These are phyloP conservation scores for Drosophila paranaensis DNA, from an alignment of 2,888 invertebrate genomes.

Conservation along the genomic window DNA sequence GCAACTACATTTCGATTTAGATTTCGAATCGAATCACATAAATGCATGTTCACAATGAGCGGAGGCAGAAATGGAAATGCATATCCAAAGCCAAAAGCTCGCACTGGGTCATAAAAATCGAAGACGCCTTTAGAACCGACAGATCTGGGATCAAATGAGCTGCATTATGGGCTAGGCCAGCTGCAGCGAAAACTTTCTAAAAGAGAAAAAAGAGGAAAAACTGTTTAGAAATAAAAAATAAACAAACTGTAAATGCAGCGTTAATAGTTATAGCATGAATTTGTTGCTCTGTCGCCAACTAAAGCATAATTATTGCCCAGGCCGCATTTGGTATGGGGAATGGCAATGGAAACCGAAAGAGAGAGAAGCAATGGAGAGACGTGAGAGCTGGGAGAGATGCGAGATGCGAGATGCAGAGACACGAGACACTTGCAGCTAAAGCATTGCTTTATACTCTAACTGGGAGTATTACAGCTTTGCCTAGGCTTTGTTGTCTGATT, in stretches of 20 bases:
- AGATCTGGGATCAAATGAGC: constrained; percentile 9
- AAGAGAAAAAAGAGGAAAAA: constrained; percentile 12
- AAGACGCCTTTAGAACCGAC: constrained; percentile 52
- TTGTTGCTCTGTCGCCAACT: constrained; percentile 72
- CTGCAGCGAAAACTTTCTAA: constrained; percentile 63
- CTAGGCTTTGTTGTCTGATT: background rate
- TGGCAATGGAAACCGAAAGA: constrained; percentile 60
- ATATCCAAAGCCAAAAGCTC: constrained; percentile 10
- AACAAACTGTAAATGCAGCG: constrained; percentile 73
- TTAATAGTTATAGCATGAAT: constrained; percentile 60
- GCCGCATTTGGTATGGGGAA: constrained; percentile 56
- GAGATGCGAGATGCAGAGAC: constrained; percentile 1
- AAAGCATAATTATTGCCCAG: constrained; percentile 76
- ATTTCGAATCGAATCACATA: constrained; percentile 56
- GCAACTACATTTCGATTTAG: constrained; percentile 52
- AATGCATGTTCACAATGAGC: constrained; percentile 21
- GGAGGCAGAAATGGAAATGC: constrained; percentile 46
- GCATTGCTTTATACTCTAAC: constrained; percentile 15
- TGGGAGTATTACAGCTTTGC: background rate
- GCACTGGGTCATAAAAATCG: constrained; percentile 63
- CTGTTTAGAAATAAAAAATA: constrained; percentile 26
- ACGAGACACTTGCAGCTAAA: constrained; percentile 20
- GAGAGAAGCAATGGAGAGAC: constrained; percentile 4
- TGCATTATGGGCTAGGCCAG: constrained; percentile 25
- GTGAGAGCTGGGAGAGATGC: background rate